Evolutionary conservation across 2,797 vertebrate genomes (phyloP), one percentile per base, ranked within the genome.

Genomic region (Arremon aurantiirostris): DNA sequence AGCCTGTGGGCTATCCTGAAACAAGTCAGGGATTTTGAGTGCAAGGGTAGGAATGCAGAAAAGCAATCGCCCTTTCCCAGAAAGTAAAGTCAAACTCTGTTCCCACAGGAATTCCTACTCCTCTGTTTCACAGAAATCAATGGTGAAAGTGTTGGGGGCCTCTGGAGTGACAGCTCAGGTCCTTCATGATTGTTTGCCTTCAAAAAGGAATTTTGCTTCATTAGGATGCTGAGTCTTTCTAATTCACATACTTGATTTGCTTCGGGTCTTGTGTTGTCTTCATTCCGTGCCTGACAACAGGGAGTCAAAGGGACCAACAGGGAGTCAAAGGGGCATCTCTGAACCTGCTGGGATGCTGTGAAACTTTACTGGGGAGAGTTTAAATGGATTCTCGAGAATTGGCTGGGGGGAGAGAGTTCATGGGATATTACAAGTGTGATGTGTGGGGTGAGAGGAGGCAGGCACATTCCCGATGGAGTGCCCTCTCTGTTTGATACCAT

Each of bases 171-270:
- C 8, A 19, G 72, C 53, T 91, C 57, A 49, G 28, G 46, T 59
- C 57, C 82, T 72, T 86, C 13, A 1, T 42, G 30, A 87, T 22
- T 89, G 9, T 34, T 39, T 91, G 50, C 21, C 66, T 63, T 93
- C 73, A 90, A 59, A 92, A 95, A 88, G 86, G 89, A 94, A 76
- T 89, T 96, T 86, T 93, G 73, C 50, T 95, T 92, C 89, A 75
- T 91, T 96, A 96, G 84, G n/a, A 72, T 56, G 70, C 78, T 13
- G 50, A 87, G 61, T 73, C 91, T 90, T 94, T 94, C 64, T 72
- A 94, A 94, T 94, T 76, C 23, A 69, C 86, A 77, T 95, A 86
- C 92, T 82, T 87, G 53, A 94, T 96, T 96, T 86, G 78, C 76
- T 88, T 93, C 8, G 9, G 68, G 35, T 47, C 39, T 88, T 88